Percentiles rank a stretch among this genome's conserved stretches.
Conservation (phyloP, 2,888 invertebrate species). For the Nomada flava region DNA sequence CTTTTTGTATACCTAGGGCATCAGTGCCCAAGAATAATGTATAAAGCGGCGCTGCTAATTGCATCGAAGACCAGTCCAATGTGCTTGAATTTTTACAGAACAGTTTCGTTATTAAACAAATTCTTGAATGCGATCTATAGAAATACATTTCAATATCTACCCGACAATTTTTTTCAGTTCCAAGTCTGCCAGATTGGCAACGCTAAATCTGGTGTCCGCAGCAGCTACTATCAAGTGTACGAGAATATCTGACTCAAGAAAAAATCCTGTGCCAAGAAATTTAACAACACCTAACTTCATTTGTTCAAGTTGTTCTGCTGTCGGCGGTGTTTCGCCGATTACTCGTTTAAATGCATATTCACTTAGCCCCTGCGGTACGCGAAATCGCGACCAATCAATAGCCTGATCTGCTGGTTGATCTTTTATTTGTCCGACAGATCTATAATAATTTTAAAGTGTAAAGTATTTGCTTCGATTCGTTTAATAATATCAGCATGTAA, state of each 20-base stretch:
- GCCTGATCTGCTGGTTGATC: constrained; percentile 85
- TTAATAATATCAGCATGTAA: neutral
- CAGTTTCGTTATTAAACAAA: constrained; percentile 6
- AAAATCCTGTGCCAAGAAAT: constrained; percentile 92
- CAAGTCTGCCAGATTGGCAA: constrained; percentile 94
- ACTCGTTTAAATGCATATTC: constrained; percentile 91
- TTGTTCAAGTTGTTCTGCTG: constrained; percentile 92
- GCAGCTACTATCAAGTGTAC: constrained; percentile 93
- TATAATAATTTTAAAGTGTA: constrained; percentile 67
- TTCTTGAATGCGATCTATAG: too few relatives aligned
- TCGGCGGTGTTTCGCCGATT: constrained; percentile 89
- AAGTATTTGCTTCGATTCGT: neutral
- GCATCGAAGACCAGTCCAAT: constrained; percentile 91
- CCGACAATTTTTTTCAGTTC: constrained; percentile 92
- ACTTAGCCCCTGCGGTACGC: constrained; percentile 92
- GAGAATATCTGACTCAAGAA: constrained; percentile 90
- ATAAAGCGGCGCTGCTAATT: constrained; percentile 91
- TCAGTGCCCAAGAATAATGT: constrained; percentile 91
- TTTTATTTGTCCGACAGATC: constrained; percentile 85
- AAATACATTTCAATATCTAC: constrained; percentile 81
- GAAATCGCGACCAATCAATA: constrained; percentile 81
- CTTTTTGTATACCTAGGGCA: constrained; percentile 84
- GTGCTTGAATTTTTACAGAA: constrained; percentile 85
- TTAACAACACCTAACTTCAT: constrained; percentile 92
- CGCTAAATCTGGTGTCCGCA: constrained; percentile 94